phyloP scores from a whole-genome alignment of 2,797 vertebrate species.

The Urocyon cinereoargenteus region DNA sequence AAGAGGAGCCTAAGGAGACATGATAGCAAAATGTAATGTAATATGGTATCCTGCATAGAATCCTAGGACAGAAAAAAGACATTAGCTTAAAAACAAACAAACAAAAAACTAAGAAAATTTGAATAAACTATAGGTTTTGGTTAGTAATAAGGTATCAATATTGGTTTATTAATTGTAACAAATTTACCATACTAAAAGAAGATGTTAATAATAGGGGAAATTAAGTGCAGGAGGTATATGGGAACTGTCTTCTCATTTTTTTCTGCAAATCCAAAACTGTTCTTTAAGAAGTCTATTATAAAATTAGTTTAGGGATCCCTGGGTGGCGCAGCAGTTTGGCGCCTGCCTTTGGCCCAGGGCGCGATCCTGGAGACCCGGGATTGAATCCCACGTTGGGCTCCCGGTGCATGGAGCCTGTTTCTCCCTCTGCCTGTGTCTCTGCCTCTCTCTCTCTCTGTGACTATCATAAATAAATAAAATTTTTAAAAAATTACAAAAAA shows the following conservation, averaged over 20 bases:
- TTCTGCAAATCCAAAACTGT: constrained; percentile 40
- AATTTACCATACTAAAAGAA: not conserved
- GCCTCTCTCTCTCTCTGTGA: too few relatives aligned
- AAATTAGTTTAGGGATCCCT: constrained; percentile 31
- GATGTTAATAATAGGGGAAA: not conserved
- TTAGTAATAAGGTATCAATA: constrained; percentile 17
- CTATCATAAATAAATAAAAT: too few relatives aligned
- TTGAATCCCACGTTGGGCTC: too few relatives aligned
- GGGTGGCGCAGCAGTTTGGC: too few relatives aligned
- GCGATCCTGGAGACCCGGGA: too few relatives aligned
- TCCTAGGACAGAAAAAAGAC: not conserved
- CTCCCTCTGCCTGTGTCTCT: too few relatives aligned
- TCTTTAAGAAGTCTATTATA: constrained; percentile 1
- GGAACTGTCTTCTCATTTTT: not conserved
- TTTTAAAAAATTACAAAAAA: too few relatives aligned
- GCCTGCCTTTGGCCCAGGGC: too few relatives aligned
- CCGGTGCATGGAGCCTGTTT: too few relatives aligned
- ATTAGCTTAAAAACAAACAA: constrained; percentile 3
- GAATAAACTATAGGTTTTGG: not conserved
- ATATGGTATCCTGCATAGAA: not conserved
- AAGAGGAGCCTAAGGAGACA: not conserved
- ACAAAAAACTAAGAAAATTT: not conserved
- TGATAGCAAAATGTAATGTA: not conserved
- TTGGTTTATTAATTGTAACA: constrained; percentile 39
- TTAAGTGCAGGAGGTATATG: not conserved